Conservation (phyloP, 1,140 invertebrate species). For the Orchesella cincta region DNA sequence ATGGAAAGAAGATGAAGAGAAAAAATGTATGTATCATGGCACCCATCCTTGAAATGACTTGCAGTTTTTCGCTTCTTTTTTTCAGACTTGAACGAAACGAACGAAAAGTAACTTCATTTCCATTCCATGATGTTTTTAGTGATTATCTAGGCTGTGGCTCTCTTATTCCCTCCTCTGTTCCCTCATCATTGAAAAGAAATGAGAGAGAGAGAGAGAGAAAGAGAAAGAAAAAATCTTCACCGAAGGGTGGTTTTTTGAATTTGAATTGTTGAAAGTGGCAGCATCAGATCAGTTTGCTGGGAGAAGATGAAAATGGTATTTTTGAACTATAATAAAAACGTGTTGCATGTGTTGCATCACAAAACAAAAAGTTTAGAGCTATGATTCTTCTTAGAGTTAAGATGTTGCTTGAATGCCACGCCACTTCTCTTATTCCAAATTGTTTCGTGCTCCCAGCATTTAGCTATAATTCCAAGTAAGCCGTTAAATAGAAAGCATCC, state of each 20-base stretch:
- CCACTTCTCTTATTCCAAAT: too few relatives aligned
- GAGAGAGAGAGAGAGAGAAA: neutral
- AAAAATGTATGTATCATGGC: conserved; percentile 5
- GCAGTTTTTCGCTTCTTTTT: conserved; percentile 38
- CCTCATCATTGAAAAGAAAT: neutral
- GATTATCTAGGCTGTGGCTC: conserved; percentile 1
- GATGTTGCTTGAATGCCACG: too few relatives aligned
- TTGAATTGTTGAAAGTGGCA: neutral
- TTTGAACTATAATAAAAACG: neutral
- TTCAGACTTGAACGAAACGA: too few relatives aligned
- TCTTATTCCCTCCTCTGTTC: neutral
- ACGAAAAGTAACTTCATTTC: neutral
- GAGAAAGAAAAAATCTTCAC: conserved; percentile 8
- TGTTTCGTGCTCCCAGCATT: too few relatives aligned
- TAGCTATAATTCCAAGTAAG: too few relatives aligned
- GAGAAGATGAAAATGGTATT: neutral
- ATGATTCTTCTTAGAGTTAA: too few relatives aligned
- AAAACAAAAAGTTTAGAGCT: neutral
- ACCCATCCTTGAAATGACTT: conserved; percentile 50
- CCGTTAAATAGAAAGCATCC: too few relatives aligned
- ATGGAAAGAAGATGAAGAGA: too few relatives aligned
- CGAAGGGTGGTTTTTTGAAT: neutral
- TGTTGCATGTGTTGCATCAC: neutral
- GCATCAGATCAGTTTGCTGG: neutral
- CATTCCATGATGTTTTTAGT: neutral